Evolutionary conservation across 2,888 invertebrate species (phyloP), one percentile per base, ranked within the genome.

Genomic region (Epinotia brunnichana): DNA sequence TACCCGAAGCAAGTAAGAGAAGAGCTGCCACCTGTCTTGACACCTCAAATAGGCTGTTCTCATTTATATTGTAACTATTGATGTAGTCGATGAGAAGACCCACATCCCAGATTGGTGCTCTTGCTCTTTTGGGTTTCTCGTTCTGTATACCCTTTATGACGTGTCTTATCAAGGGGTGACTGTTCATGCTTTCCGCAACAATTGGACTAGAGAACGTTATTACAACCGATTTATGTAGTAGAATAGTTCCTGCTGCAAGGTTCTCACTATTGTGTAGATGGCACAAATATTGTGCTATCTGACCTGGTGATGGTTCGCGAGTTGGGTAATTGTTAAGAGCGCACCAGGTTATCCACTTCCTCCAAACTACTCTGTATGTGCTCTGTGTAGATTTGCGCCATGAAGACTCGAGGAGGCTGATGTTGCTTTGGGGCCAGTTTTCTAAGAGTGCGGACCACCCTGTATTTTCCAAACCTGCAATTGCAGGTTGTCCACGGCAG

Each of bases 381-480:
- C 15, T 44, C 15, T 44, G 15, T 15, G 15, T 44, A 44, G 15
- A 44, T 44, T 44, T 15, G 44, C 15, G 44, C 15, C 44, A 44
- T 44, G 44, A 44, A 44, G 44, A 44, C 15, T 44, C 44, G 44
- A 44, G 15, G 15, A 44, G 13, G 44, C 44, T 44, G 44, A 44
- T 44, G 44, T 44, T 44, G 44, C 44, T 44, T 44, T 44, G 44
- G 11, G 44, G 44, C 15, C 44, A 44, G 44, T 44, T 44, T 44
- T 15, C 4, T 44, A 15, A 44, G 15, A 15, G 15, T 44, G 15
- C 1, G 44, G 44, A 44, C 44, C 44, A 44, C 44, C 44, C 5
- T 44, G 44, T 44, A 44, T 44, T 44, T 44, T 44, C 44, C 44
- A 44, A 44, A 44, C 44, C 44, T 44, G 44, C 44, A 44, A 44